Conservation (phyloP, 2,113 vertebrate species). For the Hemiprocne comata region DNA sequence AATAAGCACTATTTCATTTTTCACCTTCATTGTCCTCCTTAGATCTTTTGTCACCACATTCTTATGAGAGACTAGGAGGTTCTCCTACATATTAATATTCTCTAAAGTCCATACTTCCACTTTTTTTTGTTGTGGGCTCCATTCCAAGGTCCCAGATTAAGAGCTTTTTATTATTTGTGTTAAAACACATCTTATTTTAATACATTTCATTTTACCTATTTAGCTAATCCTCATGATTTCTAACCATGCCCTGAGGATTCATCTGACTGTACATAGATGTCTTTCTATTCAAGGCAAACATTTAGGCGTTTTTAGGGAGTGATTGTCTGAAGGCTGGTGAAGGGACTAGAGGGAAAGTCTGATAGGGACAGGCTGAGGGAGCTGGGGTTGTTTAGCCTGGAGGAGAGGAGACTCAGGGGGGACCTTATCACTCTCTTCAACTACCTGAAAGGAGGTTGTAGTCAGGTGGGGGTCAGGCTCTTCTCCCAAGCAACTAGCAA, state of each 20-base stretch:
- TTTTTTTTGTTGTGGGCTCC: background rate
- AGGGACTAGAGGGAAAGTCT: too few relatives aligned
- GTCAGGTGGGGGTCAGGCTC: too few relatives aligned
- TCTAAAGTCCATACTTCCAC: background rate
- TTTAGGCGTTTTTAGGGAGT: background rate
- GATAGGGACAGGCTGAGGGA: too few relatives aligned
- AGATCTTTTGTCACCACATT: background rate
- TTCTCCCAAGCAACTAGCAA: too few relatives aligned
- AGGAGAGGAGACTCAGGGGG: too few relatives aligned
- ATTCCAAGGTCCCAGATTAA: background rate
- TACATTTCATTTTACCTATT: background rate
- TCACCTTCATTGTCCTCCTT: background rate
- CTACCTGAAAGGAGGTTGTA: too few relatives aligned
- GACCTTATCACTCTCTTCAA: too few relatives aligned
- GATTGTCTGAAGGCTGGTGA: too few relatives aligned
- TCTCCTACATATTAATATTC: background rate
- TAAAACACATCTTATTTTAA: background rate
- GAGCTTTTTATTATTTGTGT: background rate
- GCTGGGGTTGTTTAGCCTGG: too few relatives aligned
- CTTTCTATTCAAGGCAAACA: background rate
- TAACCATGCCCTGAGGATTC: background rate
- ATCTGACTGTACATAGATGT: background rate
- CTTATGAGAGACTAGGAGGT: background rate
- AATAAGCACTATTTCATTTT: background rate
- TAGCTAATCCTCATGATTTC: background rate